Conservation (phyloP, 2,113 vertebrate genomes). For the Heterotilapia buettikoferi region DNA sequence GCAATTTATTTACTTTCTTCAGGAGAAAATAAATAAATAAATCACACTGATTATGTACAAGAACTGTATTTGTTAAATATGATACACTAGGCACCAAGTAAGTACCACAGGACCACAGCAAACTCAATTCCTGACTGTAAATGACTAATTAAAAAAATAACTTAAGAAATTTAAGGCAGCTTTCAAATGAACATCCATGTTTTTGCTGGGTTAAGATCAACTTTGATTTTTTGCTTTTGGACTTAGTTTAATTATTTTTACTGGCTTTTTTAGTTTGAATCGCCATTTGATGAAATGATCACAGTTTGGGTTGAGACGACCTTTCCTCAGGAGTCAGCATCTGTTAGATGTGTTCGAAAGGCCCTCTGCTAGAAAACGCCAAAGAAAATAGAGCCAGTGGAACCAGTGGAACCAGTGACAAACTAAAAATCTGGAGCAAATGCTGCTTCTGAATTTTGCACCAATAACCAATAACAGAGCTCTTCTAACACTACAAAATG, state of each 20-base stretch:
- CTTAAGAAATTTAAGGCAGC: background rate
- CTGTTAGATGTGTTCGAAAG: fast-evolving
- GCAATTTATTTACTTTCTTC: background rate
- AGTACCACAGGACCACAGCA: background rate
- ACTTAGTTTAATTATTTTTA: background rate
- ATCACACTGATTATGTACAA: background rate
- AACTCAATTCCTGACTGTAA: background rate
- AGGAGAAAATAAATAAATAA: background rate
- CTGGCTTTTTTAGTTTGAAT: fast-evolving
- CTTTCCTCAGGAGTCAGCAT: fast-evolving
- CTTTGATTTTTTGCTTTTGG: background rate
- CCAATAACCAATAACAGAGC: background rate
- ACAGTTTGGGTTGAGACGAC: background rate
- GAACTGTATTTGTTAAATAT: background rate
- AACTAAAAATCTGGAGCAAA: fast-evolving
- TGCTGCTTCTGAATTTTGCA: background rate
- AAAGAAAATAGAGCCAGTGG: background rate
- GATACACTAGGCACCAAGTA: fast-evolving
- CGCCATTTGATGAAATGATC: background rate
- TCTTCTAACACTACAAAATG: fast-evolving
- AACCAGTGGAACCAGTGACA: background rate
- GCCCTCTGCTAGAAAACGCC: background rate
- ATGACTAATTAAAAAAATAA: background rate
- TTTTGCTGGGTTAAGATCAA: background rate
- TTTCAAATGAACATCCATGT: background rate